Percentiles rank a stretch among this genome's conserved stretches.
Conservation (phyloP, 2,113 vertebrate species). For the Oenanthe oenanthe region DNA sequence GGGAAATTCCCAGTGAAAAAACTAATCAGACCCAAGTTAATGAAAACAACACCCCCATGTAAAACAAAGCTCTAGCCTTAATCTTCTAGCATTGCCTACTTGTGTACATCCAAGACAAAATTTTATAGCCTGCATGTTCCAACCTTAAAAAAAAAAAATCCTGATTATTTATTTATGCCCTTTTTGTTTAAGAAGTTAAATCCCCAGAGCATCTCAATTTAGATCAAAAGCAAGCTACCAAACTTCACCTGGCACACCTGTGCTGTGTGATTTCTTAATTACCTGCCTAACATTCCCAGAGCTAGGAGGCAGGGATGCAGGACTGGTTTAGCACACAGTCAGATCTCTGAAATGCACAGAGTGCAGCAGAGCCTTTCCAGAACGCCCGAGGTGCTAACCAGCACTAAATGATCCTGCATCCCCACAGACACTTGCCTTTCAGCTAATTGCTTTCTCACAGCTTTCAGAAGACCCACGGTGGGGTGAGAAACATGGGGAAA, state of each 20-base stretch:
- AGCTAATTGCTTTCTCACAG: constrained; percentile 54
- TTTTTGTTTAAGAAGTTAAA: constrained; percentile 83
- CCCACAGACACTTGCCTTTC: constrained; percentile 36
- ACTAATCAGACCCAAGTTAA: constrained; percentile 42
- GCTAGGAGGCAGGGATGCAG: constrained; percentile 49
- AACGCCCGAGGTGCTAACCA: constrained; percentile 59
- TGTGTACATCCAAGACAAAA: constrained; percentile 62
- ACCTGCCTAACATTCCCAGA: constrained; percentile 73
- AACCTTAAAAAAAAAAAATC: constrained; percentile 61
- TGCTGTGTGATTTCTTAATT: constrained; percentile 79
- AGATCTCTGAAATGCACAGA: constrained; percentile 55
- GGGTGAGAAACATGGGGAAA: background rate
- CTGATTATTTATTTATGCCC: constrained; percentile 82
- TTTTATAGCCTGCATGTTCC: constrained; percentile 72
- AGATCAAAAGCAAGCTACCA: constrained; percentile 83
- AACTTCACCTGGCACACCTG: constrained; percentile 83
- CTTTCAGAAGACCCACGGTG: background rate
- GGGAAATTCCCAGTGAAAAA: constrained; percentile 54
- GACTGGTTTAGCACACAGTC: constrained; percentile 41
- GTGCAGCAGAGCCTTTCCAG: constrained; percentile 63
- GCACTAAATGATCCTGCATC: background rate
- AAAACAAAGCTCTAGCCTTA: constrained; percentile 33
- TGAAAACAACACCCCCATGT: background rate
- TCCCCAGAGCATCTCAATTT: constrained; percentile 84
- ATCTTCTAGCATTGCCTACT: constrained; percentile 33